Conservation (phyloP, 2,888 invertebrate species). For the Pandemis heparana region DNA sequence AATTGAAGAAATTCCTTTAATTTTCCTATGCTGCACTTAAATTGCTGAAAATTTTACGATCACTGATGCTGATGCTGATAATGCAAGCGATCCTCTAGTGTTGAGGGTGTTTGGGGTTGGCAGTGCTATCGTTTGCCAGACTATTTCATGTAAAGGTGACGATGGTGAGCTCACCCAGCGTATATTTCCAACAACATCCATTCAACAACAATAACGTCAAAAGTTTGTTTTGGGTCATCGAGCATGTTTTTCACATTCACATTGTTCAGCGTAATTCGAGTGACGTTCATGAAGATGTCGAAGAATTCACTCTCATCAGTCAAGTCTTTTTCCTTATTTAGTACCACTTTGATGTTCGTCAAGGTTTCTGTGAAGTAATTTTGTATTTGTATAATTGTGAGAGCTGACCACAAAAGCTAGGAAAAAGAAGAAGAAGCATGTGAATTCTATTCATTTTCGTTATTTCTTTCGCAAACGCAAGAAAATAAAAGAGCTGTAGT, state of each 20-base stretch:
- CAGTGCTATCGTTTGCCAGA: neutral
- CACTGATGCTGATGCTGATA: no score
- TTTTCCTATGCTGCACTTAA: no score
- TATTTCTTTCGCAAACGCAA: no score
- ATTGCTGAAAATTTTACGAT: no score
- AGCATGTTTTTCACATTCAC: slow-evolving; percentile 8
- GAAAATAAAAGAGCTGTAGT: neutral
- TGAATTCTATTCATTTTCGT: no score
- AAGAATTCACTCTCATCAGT: neutral
- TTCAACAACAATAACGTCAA: slow-evolving; percentile 31
- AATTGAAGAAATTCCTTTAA: no score
- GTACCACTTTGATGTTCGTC: neutral
- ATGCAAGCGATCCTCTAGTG: no score
- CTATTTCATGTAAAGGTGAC: neutral
- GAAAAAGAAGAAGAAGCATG: no score
- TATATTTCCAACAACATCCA: slow-evolving; percentile 26
- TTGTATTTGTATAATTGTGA: neutral
- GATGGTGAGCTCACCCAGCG: slow-evolving; percentile 28
- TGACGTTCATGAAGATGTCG: neutral
- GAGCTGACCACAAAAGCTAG: no score
- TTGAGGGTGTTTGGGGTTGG: neutral
- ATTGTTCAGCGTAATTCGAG: neutral
- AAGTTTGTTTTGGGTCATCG: slow-evolving; percentile 17
- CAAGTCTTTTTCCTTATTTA: slow-evolving; percentile 1
- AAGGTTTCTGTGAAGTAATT: neutral